A percentile compares a stretch with the other conserved stretches of the same genome.
Evolutionary conservation across 1,140 invertebrate genomes (phyloP).

Genomic region (Apolygus lucorum): DNA sequence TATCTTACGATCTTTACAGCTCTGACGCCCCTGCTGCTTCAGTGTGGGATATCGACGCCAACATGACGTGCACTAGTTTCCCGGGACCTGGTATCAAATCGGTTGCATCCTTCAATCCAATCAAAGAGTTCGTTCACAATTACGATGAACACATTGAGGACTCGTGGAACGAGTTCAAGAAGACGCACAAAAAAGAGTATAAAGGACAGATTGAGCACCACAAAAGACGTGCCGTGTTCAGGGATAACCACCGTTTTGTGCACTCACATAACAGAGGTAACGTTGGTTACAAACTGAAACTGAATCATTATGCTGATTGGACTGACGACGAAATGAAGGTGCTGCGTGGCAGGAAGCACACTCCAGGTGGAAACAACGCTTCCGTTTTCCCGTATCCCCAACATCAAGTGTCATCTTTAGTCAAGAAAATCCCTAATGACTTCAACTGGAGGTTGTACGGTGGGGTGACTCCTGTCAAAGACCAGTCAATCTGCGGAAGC

Average conservation of each 20-base stretch:
- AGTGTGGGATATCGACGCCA: slow-evolving; percentile 40
- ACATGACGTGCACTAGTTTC: slow-evolving; percentile 65
- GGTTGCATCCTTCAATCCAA: slow-evolving; percentile 80
- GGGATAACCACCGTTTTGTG: slow-evolving; percentile 77
- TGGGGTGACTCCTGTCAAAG: slow-evolving; percentile 70
- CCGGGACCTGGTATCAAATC: slow-evolving; percentile 76
- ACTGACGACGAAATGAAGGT: slow-evolving; percentile 66
- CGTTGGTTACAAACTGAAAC: slow-evolving; percentile 59
- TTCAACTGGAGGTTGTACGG: slow-evolving; percentile 86
- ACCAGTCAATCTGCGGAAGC: slow-evolving; percentile 92
- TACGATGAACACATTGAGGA: slow-evolving; percentile 62
- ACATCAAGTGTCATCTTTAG: slow-evolving; percentile 38
- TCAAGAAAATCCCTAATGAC: slow-evolving; percentile 49
- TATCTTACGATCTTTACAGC: slow-evolving; percentile 57
- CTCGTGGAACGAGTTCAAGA: slow-evolving; percentile 70
- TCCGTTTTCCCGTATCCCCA: slow-evolving; percentile 59
- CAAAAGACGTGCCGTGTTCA: slow-evolving; percentile 67
- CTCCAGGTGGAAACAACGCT: slow-evolving; percentile 59
- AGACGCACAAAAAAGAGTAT: slow-evolving; percentile 65
- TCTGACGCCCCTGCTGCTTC: neutral
- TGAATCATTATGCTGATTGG: slow-evolving; percentile 85
- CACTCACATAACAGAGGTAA: slow-evolving; percentile 74
- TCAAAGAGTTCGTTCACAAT: slow-evolving; percentile 77
- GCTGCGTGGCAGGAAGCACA: slow-evolving; percentile 58
- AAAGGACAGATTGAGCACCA: slow-evolving; percentile 50